Evolutionary conservation across 2,113 vertebrate species (phyloP).

Genomic region (Mus pahari): DNA sequence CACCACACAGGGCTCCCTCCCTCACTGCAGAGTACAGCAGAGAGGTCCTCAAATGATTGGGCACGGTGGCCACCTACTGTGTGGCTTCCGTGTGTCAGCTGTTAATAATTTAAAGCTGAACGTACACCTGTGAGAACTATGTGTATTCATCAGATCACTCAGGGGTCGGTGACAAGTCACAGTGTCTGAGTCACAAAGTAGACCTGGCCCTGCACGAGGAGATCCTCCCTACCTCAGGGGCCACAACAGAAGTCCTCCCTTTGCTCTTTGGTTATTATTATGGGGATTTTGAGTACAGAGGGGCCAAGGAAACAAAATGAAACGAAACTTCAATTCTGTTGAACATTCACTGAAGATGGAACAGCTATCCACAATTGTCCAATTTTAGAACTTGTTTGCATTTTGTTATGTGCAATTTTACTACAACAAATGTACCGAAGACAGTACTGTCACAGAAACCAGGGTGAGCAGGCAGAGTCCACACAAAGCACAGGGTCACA

Average conservation of each 20-base stretch:
- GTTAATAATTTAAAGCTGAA: too few relatives aligned
- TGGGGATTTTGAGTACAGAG: background rate
- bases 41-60: accelerated
- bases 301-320: background rate
- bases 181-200: background rate
- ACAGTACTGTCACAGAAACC: background rate
- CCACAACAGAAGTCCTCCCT: background rate
- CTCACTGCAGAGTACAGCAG: background rate
- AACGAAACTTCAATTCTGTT: background rate
- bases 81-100: background rate
- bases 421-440: background rate
- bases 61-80: background rate
- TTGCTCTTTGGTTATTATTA: background rate
- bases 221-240: background rate
- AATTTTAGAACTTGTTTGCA: background rate
- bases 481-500: background rate
- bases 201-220: background rate
- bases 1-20: background rate
- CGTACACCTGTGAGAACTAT: background rate
- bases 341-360: background rate
- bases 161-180: background rate
- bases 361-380: background rate
- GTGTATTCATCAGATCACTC: background rate
- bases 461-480: background rate
- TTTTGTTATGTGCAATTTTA: background rate